Evolutionary conservation across 2,888 invertebrate species (phyloP).

Genomic region (Polymixis flavicincta): DNA sequence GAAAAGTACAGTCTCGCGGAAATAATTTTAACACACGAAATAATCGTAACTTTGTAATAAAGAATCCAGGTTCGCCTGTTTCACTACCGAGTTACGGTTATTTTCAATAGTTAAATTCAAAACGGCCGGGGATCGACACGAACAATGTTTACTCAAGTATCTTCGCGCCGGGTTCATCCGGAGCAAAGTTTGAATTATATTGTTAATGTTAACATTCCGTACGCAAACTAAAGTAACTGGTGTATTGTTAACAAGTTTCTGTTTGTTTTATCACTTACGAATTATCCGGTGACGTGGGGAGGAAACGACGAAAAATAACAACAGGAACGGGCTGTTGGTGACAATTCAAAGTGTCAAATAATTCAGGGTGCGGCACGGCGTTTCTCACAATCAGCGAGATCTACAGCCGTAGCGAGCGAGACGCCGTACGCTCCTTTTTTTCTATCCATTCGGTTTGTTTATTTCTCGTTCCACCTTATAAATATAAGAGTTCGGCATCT

Average conservation of each 20-base stretch:
- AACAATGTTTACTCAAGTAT: conserved; percentile 69
- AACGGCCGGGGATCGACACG: conserved; percentile 61
- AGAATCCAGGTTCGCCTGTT: conserved; percentile 55
- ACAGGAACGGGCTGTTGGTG: conserved; percentile 78
- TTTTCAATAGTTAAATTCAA: conserved; percentile 67
- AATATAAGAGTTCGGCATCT: conserved; percentile 88
- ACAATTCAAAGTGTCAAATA: conserved; percentile 88
- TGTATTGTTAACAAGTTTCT: conserved; percentile 75
- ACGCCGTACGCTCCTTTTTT: conserved; percentile 77
- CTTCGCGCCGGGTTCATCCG: conserved; percentile 70
- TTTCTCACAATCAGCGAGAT: conserved; percentile 89
- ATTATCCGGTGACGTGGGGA: conserved; percentile 71
- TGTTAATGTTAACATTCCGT: conserved; percentile 75
- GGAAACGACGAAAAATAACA: conserved; percentile 79
- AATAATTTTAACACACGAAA: conserved; percentile 57
- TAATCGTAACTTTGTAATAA: conserved; percentile 57
- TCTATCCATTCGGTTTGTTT: conserved; percentile 87
- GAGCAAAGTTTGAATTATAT: conserved; percentile 76
- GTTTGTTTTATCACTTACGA: conserved; percentile 80
- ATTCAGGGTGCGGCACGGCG: conserved; percentile 85
- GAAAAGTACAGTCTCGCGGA: conserved; percentile 41
- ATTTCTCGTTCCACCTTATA: conserved; percentile 87
- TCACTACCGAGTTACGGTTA: conserved; percentile 53
- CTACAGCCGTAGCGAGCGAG: conserved; percentile 77
- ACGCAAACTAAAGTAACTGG: conserved; percentile 75